These are phyloP conservation scores for Egretta garzetta DNA, from an alignment of 2,113 vertebrate genomes.

Conservation along the genomic window DNA sequence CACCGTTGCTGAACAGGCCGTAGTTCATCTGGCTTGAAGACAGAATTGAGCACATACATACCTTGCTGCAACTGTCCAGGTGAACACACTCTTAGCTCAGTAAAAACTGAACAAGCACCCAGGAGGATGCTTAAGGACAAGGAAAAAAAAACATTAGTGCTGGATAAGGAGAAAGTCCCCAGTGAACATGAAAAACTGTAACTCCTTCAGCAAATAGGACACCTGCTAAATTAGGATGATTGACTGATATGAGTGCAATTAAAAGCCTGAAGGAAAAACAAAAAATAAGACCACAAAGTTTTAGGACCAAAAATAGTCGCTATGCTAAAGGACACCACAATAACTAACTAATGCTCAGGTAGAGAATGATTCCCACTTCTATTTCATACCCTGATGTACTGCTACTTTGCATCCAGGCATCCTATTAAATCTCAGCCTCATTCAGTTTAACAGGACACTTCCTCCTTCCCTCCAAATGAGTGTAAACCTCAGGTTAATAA, in stretches of 20 bases:
- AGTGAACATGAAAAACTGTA: background rate
- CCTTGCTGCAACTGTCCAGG: background rate
- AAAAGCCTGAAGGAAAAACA: background rate
- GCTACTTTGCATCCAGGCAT: background rate
- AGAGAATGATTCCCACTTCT: background rate
- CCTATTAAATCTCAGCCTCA: background rate
- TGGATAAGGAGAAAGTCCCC: background rate
- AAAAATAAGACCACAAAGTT: background rate
- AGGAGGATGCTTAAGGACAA: background rate
- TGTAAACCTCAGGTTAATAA: background rate
- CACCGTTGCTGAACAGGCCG: background rate
- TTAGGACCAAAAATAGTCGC: background rate
- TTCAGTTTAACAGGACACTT: background rate
- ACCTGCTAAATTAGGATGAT: background rate
- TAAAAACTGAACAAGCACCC: background rate
- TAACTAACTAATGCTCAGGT: background rate
- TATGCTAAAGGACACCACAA: background rate
- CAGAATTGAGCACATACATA: background rate
- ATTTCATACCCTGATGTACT: background rate
- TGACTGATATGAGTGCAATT: background rate
- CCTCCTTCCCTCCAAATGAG: background rate
- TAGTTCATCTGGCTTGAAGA: background rate
- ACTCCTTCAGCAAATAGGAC: background rate
- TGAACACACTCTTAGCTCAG: background rate
- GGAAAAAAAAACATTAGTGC: background rate